Percentiles rank a stretch among this genome's conserved stretches.
Evolutionary conservation across 2,797 vertebrate genomes (phyloP).

Genomic region (Poecilia gillii): DNA sequence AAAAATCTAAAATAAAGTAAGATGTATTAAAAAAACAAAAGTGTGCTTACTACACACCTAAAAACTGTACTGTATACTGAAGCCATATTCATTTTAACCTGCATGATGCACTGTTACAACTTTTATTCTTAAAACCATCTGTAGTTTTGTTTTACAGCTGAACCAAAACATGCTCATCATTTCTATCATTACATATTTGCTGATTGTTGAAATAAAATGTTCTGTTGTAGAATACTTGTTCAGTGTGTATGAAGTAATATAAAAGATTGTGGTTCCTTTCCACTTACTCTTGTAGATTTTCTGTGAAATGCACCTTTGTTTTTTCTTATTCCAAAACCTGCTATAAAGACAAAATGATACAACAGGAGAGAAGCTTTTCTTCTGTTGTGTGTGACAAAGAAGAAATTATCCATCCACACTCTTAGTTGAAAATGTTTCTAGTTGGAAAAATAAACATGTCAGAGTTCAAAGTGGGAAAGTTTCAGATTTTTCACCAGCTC

Average conservation of each 20-base stretch:
- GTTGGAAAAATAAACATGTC: background rate
- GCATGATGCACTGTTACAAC: conserved; percentile 8
- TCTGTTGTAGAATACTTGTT: background rate
- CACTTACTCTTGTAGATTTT: conserved; percentile 7
- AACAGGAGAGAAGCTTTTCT: background rate
- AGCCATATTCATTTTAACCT: conserved; percentile 14
- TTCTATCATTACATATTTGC: background rate
- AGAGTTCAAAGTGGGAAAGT: background rate
- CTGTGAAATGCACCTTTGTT: conserved; percentile 12
- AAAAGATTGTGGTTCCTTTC: background rate
- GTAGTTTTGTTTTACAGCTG: conserved; percentile 4
- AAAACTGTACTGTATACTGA: conserved; percentile 19
- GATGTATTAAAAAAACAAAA: conserved; percentile 9
- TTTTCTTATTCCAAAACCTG: background rate
- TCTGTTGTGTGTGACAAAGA: background rate
- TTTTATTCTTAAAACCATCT: background rate
- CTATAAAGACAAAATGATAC: background rate
- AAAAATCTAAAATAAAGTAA: conserved; percentile 32
- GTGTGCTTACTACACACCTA: conserved; percentile 11
- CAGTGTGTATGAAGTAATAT: conserved; percentile 14
- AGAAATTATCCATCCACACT: background rate
- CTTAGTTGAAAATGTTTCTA: background rate
- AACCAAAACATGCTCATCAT: conserved; percentile 2
- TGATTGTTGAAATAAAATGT: conserved; percentile 7
- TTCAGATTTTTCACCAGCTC: background rate